phyloP scores from a whole-genome alignment of 2,888 invertebrate species.

The Spodoptera littoralis region DNA sequence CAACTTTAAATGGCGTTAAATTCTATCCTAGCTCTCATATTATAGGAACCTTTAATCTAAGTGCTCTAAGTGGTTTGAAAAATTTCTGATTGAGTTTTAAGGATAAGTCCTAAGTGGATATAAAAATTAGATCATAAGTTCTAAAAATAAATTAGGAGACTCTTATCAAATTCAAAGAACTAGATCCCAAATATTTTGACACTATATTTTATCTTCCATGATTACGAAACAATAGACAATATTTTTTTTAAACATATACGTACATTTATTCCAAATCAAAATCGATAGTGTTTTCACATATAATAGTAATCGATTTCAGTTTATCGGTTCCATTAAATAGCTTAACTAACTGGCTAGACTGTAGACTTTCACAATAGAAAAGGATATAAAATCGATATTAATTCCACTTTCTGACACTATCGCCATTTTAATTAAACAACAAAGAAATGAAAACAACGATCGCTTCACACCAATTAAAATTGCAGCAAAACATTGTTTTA shows the following conservation, averaged over 20 bases:
- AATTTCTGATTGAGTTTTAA: too few relatives aligned
- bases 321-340: not conserved
- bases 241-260: not conserved
- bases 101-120: too few relatives aligned
- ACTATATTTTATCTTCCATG: too few relatives aligned
- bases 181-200: too few relatives aligned
- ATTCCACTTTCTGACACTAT: constrained; percentile 18
- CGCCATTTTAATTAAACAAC: not conserved
- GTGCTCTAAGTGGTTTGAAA: too few relatives aligned
- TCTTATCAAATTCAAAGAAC: too few relatives aligned
- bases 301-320: constrained; percentile 9
- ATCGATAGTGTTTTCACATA: not conserved
- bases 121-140: too few relatives aligned
- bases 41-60: too few relatives aligned
- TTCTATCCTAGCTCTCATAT: too few relatives aligned
- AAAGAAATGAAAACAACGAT: not conserved
- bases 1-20: too few relatives aligned
- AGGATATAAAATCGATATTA: constrained; percentile 9
- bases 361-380: constrained; percentile 10
- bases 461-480: constrained; percentile 19
- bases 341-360: constrained; percentile 18
- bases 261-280: not conserved
- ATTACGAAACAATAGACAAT: too few relatives aligned
- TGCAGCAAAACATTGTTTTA: not conserved
- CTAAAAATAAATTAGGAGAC: too few relatives aligned